Percentiles rank a stretch among this genome's conserved stretches.
Conservation (phyloP, 2,113 vertebrate species). For the Tyto alba region DNA sequence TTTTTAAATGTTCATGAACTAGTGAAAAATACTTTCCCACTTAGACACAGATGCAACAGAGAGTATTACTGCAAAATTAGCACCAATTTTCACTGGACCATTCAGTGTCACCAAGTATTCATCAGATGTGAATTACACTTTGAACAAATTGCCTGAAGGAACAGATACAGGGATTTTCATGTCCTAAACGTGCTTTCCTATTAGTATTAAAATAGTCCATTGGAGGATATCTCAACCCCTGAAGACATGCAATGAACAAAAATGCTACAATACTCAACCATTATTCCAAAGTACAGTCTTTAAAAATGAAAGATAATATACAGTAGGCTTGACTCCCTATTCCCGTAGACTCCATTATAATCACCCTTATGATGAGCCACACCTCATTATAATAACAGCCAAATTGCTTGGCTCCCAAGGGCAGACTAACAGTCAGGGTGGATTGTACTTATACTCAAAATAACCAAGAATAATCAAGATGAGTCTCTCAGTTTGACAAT, state of each 20-base stretch:
- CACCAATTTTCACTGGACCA: conserved; percentile 38
- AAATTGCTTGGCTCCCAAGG: conserved; percentile 74
- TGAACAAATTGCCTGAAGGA: conserved; percentile 51
- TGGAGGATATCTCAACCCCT: conserved; percentile 44
- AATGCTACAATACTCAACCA: conserved; percentile 41
- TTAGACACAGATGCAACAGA: neutral
- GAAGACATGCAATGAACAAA: conserved; percentile 52
- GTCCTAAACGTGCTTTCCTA: conserved; percentile 49
- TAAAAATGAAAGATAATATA: conserved; percentile 66
- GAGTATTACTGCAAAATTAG: conserved; percentile 22
- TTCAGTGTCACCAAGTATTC: conserved; percentile 55
- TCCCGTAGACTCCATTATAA: conserved; percentile 70
- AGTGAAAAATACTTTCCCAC: conserved; percentile 11
- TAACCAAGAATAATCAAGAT: conserved; percentile 73
- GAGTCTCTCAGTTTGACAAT: conserved; percentile 63
- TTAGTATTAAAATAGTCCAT: conserved; percentile 65
- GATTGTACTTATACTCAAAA: conserved; percentile 74
- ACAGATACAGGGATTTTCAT: conserved; percentile 40
- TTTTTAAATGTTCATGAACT: neutral
- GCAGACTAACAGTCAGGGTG: conserved; percentile 65
- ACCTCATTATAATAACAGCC: conserved; percentile 74
- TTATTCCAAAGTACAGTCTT: conserved; percentile 55
- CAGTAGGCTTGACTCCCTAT: conserved; percentile 50
- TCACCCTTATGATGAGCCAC: conserved; percentile 68
- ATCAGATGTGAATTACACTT: conserved; percentile 49